Base-by-base conservation (phyloP, 2,113 vertebrate genomes). In the Zapus hudsonius region DNA sequence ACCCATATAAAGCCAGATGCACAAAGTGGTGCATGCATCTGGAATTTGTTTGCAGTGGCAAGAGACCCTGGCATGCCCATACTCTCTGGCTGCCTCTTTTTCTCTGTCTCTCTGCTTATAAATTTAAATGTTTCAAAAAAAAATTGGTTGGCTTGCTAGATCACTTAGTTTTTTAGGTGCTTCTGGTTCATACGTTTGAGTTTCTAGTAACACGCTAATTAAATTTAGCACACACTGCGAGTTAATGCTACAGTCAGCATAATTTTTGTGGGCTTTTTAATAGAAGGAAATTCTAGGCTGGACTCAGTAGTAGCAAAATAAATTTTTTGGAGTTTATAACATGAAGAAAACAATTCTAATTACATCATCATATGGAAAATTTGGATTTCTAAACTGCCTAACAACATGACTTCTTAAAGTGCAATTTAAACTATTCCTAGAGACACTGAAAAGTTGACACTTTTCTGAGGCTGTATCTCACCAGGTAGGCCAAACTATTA, bases 161-260 rank as follows among this genome's bases (percentile, higher is more conserved):
- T 93, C 11, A 64, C 44, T 81, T 86, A 76, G 10, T 84, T 90
- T 88, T 83, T 74, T 38, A 70, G 36, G 19, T 94, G 8, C 73
- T 94, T 63, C 42, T 44, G 8, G 33, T n/a, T 91, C 57, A 15
- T 73, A 82, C 40, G 8, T 87, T 94, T 96, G 40, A 79, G 0
- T 63, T 52, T 52, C 52, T 40, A 85, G 42, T 96, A 89, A 81
- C 91, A 94, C 12, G 87, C 69, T 75, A 88, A 76, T 92, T 84
- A 59, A 13, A 80, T 72, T 61, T 92, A 55, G 22, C 67, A 67
- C 78, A 19, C 36, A 79, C 73, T 92, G 61, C 82, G 55, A 84
- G 40, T 89, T 81, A 87, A 93, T 70, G 10, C 8, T 69, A 75
- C 69, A 95, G 90, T 66, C 19, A 64, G 12, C 36, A 69, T 80